Evolutionary conservation across 2,888 invertebrate species (phyloP).

Genomic region (Sycophila texana): DNA sequence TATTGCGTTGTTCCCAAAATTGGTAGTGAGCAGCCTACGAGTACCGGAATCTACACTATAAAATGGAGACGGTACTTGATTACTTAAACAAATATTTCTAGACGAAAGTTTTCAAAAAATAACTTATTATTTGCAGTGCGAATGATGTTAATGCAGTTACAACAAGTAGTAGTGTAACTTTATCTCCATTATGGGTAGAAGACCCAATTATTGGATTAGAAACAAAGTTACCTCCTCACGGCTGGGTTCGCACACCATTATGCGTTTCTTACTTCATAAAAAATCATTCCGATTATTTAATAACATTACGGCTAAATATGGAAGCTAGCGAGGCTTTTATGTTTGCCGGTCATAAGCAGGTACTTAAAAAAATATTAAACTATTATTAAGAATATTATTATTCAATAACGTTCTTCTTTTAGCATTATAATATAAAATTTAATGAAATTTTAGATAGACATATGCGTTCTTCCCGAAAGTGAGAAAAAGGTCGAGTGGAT

Average conservation of each 20-base stretch:
- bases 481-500: slow-evolving; percentile 84
- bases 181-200: slow-evolving; percentile 79
- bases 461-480: slow-evolving; percentile 79
- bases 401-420: background rate
- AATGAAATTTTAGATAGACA: slow-evolving; percentile 69
- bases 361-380: slow-evolving; percentile 65
- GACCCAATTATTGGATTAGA: slow-evolving; percentile 80
- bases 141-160: slow-evolving; percentile 66
- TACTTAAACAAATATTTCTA: background rate
- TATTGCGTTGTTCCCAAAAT: slow-evolving; percentile 75
- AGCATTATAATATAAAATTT: slow-evolving; percentile 2
- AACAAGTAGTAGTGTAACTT: slow-evolving; percentile 78
- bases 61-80: slow-evolving; percentile 78
- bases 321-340: slow-evolving; percentile 94
- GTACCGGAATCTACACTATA: slow-evolving; percentile 78
- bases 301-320: slow-evolving; percentile 85
- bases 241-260: slow-evolving; percentile 84
- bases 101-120: background rate
- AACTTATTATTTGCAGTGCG: slow-evolving; percentile 62
- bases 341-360: slow-evolving; percentile 96
- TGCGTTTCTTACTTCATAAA: slow-evolving; percentile 83
- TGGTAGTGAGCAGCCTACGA: slow-evolving; percentile 76
- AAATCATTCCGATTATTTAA: slow-evolving; percentile 84
- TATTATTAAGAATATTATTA: background rate
- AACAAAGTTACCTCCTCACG: slow-evolving; percentile 84